Evolutionary conservation across 1,140 invertebrate genomes (phyloP), one percentile per base, ranked within the genome.

Genomic region (Drosophila kohkoa): DNA sequence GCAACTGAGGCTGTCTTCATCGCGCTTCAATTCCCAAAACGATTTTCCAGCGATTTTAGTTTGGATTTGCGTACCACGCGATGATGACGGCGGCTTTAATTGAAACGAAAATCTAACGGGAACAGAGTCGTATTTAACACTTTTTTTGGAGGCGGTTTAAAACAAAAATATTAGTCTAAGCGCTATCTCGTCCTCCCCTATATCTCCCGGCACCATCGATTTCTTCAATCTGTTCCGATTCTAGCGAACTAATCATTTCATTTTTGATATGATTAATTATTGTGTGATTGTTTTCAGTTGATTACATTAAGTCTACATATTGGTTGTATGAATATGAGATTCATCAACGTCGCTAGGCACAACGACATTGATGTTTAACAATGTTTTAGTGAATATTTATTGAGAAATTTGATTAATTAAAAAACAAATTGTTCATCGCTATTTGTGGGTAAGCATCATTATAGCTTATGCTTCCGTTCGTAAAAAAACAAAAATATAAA

Each of bases 11-110:
- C 86, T 85, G 86, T 77, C 81, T 89, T 80, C 81, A 88, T 60
- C 67, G 83, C 89, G 83, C 89, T 82, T 88, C 73, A 79, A 79
- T 80, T 91, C 79, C 83, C 90, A 82, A 91, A 88, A 87, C 78
- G 78, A 78, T 86, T 90, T 91, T 75, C 81, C 81, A 74, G 78
- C 91, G 86, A 90, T 90, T 88, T 91, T 68, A 91, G 90, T 91
- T 91, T 79, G 77, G 82, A 91, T 91, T 91, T 91, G 82, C 87
- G 90, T 82, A 90, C 77, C 75, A 85, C 77, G 79, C 86, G 82
- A 88, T 77, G 77, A 82, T 82, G 81, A 91, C 87, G 86, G 77
- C 83, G 83, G 76, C 79, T 89, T 89, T 74, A 85, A 81, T 78
- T 82, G 75, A 86, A 87, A 45, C 71, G 66, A 80, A 86, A 87